These are phyloP conservation scores for Xiphophorus birchmanni DNA, from an alignment of 2,797 vertebrate genomes.

Conservation along the genomic window DNA sequence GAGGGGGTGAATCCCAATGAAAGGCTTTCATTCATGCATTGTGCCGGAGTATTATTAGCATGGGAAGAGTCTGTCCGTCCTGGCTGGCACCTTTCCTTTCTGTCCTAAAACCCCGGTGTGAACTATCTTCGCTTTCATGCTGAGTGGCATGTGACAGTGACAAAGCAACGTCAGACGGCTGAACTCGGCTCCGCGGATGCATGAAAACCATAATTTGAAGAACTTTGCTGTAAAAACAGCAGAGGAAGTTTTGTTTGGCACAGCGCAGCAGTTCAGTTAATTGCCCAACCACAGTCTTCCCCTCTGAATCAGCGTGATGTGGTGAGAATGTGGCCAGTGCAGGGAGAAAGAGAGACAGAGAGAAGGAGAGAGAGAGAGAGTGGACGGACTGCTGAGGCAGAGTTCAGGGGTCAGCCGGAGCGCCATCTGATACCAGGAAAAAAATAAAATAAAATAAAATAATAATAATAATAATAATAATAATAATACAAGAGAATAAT, in stretches of 20 bases:
- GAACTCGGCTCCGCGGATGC: slow-evolving; percentile 53
- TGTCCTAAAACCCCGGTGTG: slow-evolving; percentile 34
- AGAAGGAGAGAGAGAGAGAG: slow-evolving; percentile 42
- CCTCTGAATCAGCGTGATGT: slow-evolving; percentile 75
- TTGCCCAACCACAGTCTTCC: slow-evolving; percentile 81
- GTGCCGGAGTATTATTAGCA: slow-evolving; percentile 48
- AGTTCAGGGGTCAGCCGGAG: slow-evolving; percentile 63
- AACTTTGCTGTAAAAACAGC: slow-evolving; percentile 80
- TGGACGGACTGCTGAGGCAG: slow-evolving; percentile 53
- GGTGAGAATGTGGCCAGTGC: slow-evolving; percentile 70
- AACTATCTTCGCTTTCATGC: slow-evolving; percentile 40
- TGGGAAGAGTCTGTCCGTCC: slow-evolving; percentile 34
- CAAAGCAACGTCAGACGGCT: slow-evolving; percentile 65
- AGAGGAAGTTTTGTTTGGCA: slow-evolving; percentile 86
- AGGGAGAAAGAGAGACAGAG: slow-evolving; percentile 44
- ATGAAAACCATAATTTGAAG: slow-evolving; percentile 81
- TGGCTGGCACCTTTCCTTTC: slow-evolving; percentile 45
- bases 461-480: slow-evolving; percentile 1
- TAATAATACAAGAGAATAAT: neutral
- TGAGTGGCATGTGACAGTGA: slow-evolving; percentile 61
- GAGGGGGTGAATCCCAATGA: slow-evolving; percentile 38
- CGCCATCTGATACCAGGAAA: slow-evolving; percentile 59
- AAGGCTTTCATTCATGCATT: slow-evolving; percentile 61
- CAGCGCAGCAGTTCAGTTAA: slow-evolving; percentile 72
- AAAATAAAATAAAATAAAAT: slow-evolving; percentile 45